Base-by-base conservation (phyloP, 2,797 vertebrate species). In the Capromys pilorides region DNA sequence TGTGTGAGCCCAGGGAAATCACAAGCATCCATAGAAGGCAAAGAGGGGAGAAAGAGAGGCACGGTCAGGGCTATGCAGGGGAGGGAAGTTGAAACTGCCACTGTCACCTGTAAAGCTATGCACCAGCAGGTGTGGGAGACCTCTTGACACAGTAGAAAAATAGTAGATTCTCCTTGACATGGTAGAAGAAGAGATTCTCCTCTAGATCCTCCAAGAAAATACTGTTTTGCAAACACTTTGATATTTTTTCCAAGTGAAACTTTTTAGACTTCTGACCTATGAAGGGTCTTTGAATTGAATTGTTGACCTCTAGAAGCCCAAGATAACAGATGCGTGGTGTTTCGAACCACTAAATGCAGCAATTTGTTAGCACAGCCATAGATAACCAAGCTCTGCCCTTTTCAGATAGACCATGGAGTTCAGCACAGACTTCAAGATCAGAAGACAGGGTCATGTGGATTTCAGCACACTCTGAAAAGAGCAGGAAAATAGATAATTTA, bases 401-500 rank as follows among this genome's bases (percentile, higher is more conserved):
- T 84, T 41, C 12, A 18, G 86, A 36, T 2, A 57, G 91, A 33
- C 21, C 9, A 0, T 19, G 11, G 59, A 2, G 59, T 6, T 69
- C 28, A 8, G 11, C n/a, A 51, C 12, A 61, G 26, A 45, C 36
- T 31, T 39, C 61, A 49, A 75, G 83, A 85, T 0, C 26, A 49
- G 10, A 66, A 61, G 18, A 79, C 49, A 51, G 54, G 31, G 14
- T 54, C 78, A 83, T 0, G 19, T 51, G 51, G 39, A 57, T 41
- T 90, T 91, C 62, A 86, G 67, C 78, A 57, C n/a, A 67, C 41
- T 90, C 88, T 28, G 59, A 80, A 75, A 88, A 91, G 26, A 26
- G 64, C 2, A 1, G 69, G 49, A 26, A 61, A 12, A 28, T 41
- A 33, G 36, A 18, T 6, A 85, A 16, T 79, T 84, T 86, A 33